Evolutionary conservation across 2,888 invertebrate genomes (phyloP).

Genomic region (Lysandra bellargus): DNA sequence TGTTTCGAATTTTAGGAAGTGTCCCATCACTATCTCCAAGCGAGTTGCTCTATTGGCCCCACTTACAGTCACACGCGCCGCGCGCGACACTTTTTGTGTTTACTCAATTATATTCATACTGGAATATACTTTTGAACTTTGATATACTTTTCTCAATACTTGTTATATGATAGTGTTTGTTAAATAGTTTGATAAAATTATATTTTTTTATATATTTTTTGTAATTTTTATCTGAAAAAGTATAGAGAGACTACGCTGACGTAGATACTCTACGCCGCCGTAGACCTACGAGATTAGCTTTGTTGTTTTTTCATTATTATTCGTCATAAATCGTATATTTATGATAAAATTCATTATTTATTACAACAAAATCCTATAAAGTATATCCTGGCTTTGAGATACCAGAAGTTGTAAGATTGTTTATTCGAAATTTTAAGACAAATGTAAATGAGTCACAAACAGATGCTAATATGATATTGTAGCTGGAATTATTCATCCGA

Average conservation of each 20-base stretch:
- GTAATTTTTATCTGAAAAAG: neutral
- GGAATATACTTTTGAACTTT: neutral
- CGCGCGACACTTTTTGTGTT: constrained; percentile 6
- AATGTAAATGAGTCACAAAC: constrained; percentile 10
- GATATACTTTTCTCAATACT: neutral
- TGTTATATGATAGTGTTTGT: neutral
- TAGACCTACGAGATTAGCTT: neutral
- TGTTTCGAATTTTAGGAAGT: neutral
- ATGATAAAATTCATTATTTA: neutral
- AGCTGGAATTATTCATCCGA: constrained; percentile 18
- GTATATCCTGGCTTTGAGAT: neutral
- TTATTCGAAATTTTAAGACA: constrained; percentile 2
- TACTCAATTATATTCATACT: constrained; percentile 1
- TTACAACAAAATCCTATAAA: neutral
- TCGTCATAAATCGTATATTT: neutral
- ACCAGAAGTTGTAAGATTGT: constrained; percentile 1
- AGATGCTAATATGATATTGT: constrained; percentile 14
- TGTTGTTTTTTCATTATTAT: neutral
- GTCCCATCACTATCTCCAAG: neutral
- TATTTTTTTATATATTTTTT: neutral
- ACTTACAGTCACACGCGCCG: constrained; percentile 5
- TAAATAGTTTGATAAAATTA: neutral
- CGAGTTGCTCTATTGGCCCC: constrained; percentile 26
- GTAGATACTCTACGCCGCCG: neutral
- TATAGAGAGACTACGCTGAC: neutral